These are phyloP conservation scores for Acanthosepion lycidas DNA, from an alignment of 2,888 invertebrate genomes.

Conservation along the genomic window DNA sequence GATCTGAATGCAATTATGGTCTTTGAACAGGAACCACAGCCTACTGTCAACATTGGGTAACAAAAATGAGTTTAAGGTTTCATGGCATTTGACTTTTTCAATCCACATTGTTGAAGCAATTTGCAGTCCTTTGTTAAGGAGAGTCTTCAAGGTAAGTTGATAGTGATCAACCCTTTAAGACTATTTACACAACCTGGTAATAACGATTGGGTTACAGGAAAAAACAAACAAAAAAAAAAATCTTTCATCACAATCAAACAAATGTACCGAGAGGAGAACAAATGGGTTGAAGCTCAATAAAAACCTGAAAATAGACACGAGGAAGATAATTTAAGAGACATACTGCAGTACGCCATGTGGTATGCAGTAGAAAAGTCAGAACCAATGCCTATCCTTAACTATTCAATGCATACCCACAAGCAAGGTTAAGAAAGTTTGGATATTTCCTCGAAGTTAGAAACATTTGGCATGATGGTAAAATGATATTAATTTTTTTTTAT, in stretches of 20 bases:
- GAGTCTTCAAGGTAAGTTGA: not conserved
- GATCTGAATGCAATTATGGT: too few relatives aligned
- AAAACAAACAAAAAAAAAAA: not conserved
- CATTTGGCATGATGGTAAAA: too few relatives aligned
- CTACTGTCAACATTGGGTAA: not conserved
- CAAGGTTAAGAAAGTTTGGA: too few relatives aligned
- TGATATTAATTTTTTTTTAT: too few relatives aligned
- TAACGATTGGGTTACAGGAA: not conserved
- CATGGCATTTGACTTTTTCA: not conserved
- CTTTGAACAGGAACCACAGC: not conserved
- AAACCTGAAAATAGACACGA: not conserved
- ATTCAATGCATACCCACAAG: not conserved
- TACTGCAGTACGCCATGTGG: not conserved
- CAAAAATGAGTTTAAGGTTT: not conserved
- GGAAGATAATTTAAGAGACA: constrained; percentile 13
- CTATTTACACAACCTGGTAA: not conserved
- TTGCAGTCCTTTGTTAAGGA: not conserved
- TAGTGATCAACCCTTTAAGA: constrained; percentile 6
- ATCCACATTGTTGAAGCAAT: constrained; percentile 33
- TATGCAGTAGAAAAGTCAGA: not conserved
- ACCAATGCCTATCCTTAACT: not conserved
- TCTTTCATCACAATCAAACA: not conserved
- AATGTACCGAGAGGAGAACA: not conserved
- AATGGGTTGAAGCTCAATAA: not conserved
- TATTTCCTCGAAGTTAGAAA: too few relatives aligned